Percentiles rank a stretch among this genome's conserved stretches.
These are phyloP conservation scores for Neosilurus mollespiculum DNA, from an alignment of 2,797 vertebrate species.

Conservation along the genomic window DNA sequence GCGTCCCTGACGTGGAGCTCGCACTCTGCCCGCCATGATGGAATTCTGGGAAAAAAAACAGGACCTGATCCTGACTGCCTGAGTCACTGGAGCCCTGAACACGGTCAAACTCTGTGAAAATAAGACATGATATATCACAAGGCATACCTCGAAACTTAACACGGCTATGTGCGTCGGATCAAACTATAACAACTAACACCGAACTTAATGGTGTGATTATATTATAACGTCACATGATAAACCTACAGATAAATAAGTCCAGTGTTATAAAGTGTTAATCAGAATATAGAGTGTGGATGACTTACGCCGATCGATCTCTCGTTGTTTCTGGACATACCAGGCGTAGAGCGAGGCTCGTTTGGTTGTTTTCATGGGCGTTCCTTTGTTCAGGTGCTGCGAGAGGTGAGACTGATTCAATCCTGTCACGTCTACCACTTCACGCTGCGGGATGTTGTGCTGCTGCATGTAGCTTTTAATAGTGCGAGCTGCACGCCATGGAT, in stretches of 20 bases:
- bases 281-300: slow-evolving; percentile 57
- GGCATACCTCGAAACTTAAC: not conserved
- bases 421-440: slow-evolving; percentile 96
- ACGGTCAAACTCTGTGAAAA: slow-evolving; percentile 97
- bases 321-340: slow-evolving; percentile 98
- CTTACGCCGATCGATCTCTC: slow-evolving; percentile 98
- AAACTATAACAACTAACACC: not conserved
- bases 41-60: slow-evolving; percentile 99
- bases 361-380: slow-evolving; percentile 98
- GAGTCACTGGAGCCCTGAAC: slow-evolving; percentile 91
- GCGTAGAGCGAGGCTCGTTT: slow-evolving; percentile 96
- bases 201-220: not conserved
- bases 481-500: slow-evolving; percentile 96
- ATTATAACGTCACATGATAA: not conserved
- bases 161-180: not conserved
- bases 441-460: slow-evolving; percentile 97
- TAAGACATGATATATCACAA: slow-evolving; percentile 57
- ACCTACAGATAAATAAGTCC: not conserved
- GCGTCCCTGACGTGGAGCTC: slow-evolving; percentile 59
- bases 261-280: not conserved
- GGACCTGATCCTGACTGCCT: slow-evolving; percentile 95
- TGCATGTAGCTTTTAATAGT: slow-evolving; percentile 99
- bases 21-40: slow-evolving; percentile 85
- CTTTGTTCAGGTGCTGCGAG: slow-evolving; percentile 99
- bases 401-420: slow-evolving; percentile 98